Conservation (phyloP, 2,888 invertebrate genomes). For the Synergus umbraculus region DNA sequence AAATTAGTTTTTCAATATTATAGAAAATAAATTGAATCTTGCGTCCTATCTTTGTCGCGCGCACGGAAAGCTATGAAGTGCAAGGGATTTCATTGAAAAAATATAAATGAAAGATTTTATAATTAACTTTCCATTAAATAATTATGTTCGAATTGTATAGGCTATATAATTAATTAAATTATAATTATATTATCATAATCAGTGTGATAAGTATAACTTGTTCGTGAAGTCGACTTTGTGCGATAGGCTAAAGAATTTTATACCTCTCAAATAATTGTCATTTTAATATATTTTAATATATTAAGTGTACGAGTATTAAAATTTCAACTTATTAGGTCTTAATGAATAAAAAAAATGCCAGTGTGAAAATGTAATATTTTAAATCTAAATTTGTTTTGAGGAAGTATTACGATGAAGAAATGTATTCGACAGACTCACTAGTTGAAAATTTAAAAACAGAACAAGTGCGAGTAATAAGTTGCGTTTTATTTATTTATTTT, state of each 20-base stretch:
- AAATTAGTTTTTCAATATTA: neutral
- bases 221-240: constrained; percentile 44
- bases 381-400: neutral
- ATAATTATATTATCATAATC: constrained; percentile 49
- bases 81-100: constrained; percentile 45
- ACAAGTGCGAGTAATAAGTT: constrained; percentile 17
- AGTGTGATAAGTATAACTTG: constrained; percentile 48
- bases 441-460: neutral
- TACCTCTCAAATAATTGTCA: constrained; percentile 46
- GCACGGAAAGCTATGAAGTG: constrained; percentile 32
- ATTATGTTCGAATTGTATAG: constrained; percentile 24
- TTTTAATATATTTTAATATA: constrained; percentile 42
- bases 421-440: constrained; percentile 8
- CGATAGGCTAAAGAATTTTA: constrained; percentile 25
- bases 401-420: constrained; percentile 10
- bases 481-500: neutral
- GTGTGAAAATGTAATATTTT: constrained; percentile 19
- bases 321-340: constrained; percentile 42
- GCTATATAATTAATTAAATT: constrained; percentile 28
- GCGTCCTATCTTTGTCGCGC: constrained; percentile 55
- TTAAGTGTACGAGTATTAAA: constrained; percentile 39
- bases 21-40: constrained; percentile 10
- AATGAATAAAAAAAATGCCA: constrained; percentile 21
- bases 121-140: constrained; percentile 58
- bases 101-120: constrained; percentile 60